phyloP scores from a whole-genome alignment of 1,140 invertebrate genomes.

The Papilio aristodemus region DNA sequence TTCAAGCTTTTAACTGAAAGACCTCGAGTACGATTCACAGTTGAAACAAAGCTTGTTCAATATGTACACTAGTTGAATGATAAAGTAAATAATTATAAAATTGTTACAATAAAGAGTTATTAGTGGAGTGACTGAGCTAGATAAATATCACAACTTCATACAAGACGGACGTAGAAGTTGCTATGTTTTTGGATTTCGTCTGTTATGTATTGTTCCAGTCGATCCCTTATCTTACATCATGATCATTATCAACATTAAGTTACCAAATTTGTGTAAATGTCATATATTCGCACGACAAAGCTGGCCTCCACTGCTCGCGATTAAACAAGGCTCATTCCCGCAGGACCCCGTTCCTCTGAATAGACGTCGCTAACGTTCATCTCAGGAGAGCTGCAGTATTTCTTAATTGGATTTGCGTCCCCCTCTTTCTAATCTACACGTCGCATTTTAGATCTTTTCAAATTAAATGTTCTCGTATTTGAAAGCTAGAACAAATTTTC shows the following conservation, averaged over 20 bases:
- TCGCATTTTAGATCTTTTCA: slow-evolving; percentile 13
- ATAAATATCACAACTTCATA: no score
- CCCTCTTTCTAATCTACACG: slow-evolving; percentile 7
- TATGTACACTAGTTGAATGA: background rate
- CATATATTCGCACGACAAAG: background rate
- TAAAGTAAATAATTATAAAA: background rate
- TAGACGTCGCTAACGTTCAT: slow-evolving; percentile 13
- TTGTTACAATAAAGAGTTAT: no score
- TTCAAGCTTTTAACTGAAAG: background rate
- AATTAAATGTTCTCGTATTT: slow-evolving; percentile 1
- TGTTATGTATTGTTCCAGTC: no score
- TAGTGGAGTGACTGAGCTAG: no score
- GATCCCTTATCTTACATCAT: no score
- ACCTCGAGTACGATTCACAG: background rate
- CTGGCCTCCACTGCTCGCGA: background rate
- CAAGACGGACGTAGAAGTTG: no score
- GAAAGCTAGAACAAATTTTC: background rate
- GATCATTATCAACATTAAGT: no score
- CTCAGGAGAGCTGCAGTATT: slow-evolving; percentile 10
- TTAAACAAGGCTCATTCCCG: slow-evolving; percentile 13
- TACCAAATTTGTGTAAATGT: background rate
- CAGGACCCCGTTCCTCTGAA: slow-evolving; percentile 2
- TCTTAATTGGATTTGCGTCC: slow-evolving; percentile 18
- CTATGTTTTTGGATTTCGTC: no score
- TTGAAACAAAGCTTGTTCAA: background rate